Evolutionary conservation across 2,888 invertebrate genomes (phyloP).

Genomic region (Thymelicus sylvestris): DNA sequence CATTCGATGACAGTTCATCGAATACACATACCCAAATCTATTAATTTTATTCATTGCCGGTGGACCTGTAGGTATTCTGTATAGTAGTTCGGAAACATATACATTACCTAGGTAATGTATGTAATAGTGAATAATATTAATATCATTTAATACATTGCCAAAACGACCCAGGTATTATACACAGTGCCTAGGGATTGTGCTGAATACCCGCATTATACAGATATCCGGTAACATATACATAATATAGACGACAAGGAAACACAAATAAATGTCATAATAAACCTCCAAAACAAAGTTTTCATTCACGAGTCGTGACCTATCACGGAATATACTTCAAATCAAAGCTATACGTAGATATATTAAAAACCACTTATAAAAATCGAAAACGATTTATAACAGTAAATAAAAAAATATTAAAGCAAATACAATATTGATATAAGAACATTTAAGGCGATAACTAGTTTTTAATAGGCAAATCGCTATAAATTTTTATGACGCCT

Average conservation of each 20-base stretch:
- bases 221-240: too few species aligned
- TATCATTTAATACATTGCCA: too few species aligned
- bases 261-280: neutral
- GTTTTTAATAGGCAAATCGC: neutral
- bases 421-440: neutral
- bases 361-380: neutral
- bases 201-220: too few species aligned
- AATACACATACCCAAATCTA: too few species aligned
- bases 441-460: neutral
- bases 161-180: too few species aligned
- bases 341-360: neutral
- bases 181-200: too few species aligned
- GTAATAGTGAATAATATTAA: too few species aligned
- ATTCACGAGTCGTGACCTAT: neutral
- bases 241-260: neutral
- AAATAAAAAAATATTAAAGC: neutral
- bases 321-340: neutral
- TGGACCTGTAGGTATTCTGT: too few species aligned
- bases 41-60: too few species aligned
- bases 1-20: too few species aligned
- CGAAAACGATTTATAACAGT: neutral
- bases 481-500: neutral
- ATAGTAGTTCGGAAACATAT: too few species aligned
- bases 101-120: too few species aligned
- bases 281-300: neutral